Evolutionary conservation across 2,797 vertebrate species (phyloP).

Genomic region (Prionace glauca): DNA sequence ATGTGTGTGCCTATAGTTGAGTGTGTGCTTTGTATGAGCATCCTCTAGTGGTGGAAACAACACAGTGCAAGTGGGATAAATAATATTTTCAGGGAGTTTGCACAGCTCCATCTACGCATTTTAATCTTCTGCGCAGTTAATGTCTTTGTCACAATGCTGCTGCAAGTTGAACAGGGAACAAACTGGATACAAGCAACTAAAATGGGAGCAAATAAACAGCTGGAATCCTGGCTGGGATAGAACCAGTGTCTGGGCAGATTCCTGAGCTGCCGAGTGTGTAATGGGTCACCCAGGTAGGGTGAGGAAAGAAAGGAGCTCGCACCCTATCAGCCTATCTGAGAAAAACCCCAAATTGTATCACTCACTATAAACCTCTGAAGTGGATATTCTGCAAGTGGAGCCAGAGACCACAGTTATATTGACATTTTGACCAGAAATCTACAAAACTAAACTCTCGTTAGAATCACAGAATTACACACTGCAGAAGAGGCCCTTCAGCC

Average conservation of each 20-base stretch:
- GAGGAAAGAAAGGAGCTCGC: not conserved
- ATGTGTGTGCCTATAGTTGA: not conserved
- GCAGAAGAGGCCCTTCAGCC: too few species aligned
- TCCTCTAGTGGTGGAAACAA: constrained; percentile 4
- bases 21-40: not conserved
- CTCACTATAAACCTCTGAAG: not conserved
- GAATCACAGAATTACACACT: too few species aligned
- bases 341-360: not conserved
- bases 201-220: not conserved
- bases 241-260: not conserved
- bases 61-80: not conserved
- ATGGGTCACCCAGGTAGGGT: not conserved
- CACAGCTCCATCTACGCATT: not conserved
- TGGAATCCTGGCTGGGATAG: not conserved
- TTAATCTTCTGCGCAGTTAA: not conserved
- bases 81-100: not conserved
- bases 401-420: not conserved
- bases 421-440: not conserved
- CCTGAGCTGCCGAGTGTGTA: not conserved
- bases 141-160: too few species aligned
- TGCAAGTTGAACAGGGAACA: not conserved
- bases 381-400: not conserved
- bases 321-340: not conserved
- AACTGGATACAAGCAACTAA: not conserved
- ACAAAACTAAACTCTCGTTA: not conserved